phyloP scores from a whole-genome alignment of 2,888 invertebrate genomes.

The Biston stratarius region DNA sequence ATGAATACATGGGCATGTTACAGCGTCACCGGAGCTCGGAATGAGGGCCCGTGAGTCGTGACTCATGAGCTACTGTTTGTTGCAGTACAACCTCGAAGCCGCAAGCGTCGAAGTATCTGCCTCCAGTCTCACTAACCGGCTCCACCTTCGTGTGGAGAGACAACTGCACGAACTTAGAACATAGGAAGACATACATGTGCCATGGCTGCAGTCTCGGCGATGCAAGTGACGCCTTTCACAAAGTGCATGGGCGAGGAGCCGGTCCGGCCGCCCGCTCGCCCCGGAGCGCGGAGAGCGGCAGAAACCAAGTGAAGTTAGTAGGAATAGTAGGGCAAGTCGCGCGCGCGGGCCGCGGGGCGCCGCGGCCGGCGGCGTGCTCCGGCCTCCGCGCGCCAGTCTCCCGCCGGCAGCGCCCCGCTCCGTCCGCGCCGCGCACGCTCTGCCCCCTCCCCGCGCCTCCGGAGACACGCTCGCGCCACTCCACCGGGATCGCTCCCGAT shows the following conservation, averaged over 20 bases:
- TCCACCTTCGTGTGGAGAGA: too few species aligned
- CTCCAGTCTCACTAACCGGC: too few species aligned
- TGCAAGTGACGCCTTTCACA: conserved; percentile 72
- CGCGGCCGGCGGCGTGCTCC: conserved; percentile 20
- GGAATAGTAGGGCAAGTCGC: conserved; percentile 59
- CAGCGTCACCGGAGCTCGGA: too few species aligned
- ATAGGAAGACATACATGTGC: too few species aligned
- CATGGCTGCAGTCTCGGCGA: conserved; percentile 46
- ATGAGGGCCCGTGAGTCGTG: too few species aligned
- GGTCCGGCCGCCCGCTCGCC: conserved; percentile 58
- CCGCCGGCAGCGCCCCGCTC: conserved; percentile 53
- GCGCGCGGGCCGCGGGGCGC: conserved; percentile 21
- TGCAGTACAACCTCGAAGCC: too few species aligned
- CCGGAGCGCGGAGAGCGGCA: conserved; percentile 60
- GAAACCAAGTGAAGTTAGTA: conserved; percentile 77
- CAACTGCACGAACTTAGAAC: too few species aligned
- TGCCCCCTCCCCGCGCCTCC: conserved; percentile 55
- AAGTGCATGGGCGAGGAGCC: conserved; percentile 64
- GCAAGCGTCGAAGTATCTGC: too few species aligned
- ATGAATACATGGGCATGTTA: too few species aligned
- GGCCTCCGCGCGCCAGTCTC: conserved; percentile 55
- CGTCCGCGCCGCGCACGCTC: conserved; percentile 7
- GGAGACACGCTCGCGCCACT: conserved; percentile 16
- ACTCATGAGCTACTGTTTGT: too few species aligned
- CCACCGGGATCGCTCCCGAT: conserved; percentile 43